Base-by-base conservation (phyloP, 2,888 invertebrate genomes). In the Brachyopa scutellaris region DNA sequence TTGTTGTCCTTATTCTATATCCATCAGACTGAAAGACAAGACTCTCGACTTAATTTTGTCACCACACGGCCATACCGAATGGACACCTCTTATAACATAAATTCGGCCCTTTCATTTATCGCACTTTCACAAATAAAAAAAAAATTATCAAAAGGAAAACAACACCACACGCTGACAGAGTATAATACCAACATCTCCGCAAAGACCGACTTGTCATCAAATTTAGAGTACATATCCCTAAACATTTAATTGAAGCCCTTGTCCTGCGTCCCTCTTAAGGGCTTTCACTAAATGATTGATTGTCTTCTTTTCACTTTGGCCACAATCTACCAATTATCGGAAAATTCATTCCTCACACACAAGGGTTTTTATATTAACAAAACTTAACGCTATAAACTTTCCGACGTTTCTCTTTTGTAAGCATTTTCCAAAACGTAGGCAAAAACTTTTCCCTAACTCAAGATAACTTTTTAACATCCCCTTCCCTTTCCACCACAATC, bases 361-460 rank as follows among this genome's bases (percentile, higher is more conserved):
- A 21, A 31, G 3, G 26, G 6, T 26, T 26, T 6, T 9, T 19
- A 53, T 17, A 45, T 57, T 17, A 67, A 29, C 45, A 57, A 67
- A 67, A 57, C 62, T 55, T 57, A 67, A 57, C 36, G 45, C 51
- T 42, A 31, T 13, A 51, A 70, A 66, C 64, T 59, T 67, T 64
- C 49, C 64, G 70, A 64, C 64, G 26, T 64, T 57, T 57, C 31
- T 21, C 70, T 70, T 70, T 26, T 59, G 49, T 59, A 26, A 11
- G 29, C 11, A 47, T 36, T 57, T 64, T 33, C 19, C 17, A 15
- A 59, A 67, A 51, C 67, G 33, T 51, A 42, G 13, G 40, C 64
- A 49, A 74, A 67, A 51, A 51, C 19, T 69, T 69, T 57, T 38
- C 13, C 31, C 31, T 26, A 57, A 57, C 36, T 36, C 31, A 15